These are phyloP conservation scores for Pammene fasciana DNA, from an alignment of 2,888 invertebrate species.

Conservation along the genomic window DNA sequence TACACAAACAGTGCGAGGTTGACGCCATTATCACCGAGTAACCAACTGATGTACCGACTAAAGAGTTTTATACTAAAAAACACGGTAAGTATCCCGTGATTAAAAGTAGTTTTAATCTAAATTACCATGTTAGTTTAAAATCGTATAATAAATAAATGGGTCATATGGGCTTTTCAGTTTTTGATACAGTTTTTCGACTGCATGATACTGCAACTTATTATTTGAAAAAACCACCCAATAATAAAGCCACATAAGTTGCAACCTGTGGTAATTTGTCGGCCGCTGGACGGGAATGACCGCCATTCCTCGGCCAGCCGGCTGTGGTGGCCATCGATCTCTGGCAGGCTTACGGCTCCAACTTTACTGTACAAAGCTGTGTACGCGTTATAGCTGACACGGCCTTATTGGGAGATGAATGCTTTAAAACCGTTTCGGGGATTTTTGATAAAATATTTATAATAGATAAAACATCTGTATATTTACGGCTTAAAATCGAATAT, in stretches of 20 bases:
- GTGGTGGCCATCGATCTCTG: conserved; percentile 15
- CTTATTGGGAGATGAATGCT: not conserved
- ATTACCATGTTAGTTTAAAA: no score
- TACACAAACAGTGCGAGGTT: no score
- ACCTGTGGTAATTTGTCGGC: conserved; percentile 11
- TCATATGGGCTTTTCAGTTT: no score
- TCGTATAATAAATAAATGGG: no score
- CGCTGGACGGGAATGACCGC: conserved; percentile 2
- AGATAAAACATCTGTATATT: not conserved
- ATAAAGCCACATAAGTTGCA: not conserved
- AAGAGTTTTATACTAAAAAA: no score
- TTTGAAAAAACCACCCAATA: not conserved
- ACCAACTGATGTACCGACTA: no score
- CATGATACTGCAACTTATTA: not conserved
- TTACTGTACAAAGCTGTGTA: not conserved
- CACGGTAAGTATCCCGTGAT: no score
- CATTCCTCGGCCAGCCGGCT: not conserved
- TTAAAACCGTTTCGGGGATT: not conserved
- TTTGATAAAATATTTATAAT: not conserved
- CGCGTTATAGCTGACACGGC: no score
- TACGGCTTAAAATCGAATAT: no score
- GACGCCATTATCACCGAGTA: no score
- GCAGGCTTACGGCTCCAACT: conserved; percentile 5
- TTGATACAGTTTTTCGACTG: no score
- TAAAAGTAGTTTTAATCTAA: no score